Evolutionary conservation across 2,888 invertebrate genomes (phyloP).

Genomic region (Drosophila melanosoma): DNA sequence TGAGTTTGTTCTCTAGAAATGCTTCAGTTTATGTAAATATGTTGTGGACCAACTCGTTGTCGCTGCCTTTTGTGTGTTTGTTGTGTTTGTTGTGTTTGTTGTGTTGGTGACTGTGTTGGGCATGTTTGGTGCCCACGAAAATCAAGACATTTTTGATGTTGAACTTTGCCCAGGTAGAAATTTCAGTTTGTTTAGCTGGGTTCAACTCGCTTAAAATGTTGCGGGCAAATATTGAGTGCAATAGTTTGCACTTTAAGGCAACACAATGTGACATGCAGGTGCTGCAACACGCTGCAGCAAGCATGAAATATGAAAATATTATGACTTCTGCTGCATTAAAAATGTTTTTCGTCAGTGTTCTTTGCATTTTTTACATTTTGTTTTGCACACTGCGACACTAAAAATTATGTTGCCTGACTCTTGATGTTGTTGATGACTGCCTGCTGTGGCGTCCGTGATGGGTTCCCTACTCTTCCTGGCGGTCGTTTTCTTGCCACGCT

Average conservation of each 20-base stretch:
- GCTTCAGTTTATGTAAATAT: constrained; percentile 69
- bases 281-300: constrained; percentile 34
- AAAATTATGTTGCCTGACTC: constrained; percentile 54
- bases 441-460: constrained; percentile 44
- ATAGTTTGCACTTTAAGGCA: constrained; percentile 59
- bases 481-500: constrained; percentile 13
- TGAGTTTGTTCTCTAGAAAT: constrained; percentile 39
- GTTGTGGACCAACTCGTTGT: constrained; percentile 40
- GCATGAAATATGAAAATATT: constrained; percentile 72
- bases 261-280: constrained; percentile 51
- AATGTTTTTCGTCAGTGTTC: constrained; percentile 49
- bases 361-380: constrained; percentile 15
- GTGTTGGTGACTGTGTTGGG: constrained; percentile 48
- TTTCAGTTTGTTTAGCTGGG: constrained; percentile 49
- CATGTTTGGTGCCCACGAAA: constrained; percentile 57
- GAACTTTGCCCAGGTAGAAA: constrained; percentile 42
- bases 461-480: constrained; percentile 5
- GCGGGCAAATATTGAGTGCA: constrained; percentile 42
- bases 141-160: constrained; percentile 67
- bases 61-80: constrained; percentile 48
- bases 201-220: constrained; percentile 16
- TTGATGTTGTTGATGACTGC: constrained; percentile 51
- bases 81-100: neutral
- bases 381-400: constrained; percentile 27
- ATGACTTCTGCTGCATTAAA: constrained; percentile 75